These are phyloP conservation scores for Nomada flava DNA, from an alignment of 2,888 invertebrate species.

Conservation along the genomic window DNA sequence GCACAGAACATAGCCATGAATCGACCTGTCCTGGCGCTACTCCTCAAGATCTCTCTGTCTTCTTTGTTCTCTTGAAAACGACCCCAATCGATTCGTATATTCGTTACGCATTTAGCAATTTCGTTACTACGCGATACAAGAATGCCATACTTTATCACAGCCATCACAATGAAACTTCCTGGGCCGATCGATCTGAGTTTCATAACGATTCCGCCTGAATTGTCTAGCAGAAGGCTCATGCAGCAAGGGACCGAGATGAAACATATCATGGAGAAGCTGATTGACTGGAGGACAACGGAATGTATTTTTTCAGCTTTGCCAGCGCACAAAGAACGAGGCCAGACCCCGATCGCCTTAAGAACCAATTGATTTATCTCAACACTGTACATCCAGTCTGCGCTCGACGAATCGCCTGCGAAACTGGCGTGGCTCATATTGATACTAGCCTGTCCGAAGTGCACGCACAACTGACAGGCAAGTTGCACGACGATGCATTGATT, in stretches of 20 bases:
- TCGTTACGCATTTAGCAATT: conserved; percentile 66
- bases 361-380: conserved; percentile 76
- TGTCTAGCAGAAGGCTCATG: conserved; percentile 68
- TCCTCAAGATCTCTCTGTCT: conserved; percentile 66
- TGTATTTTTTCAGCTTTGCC: conserved; percentile 39
- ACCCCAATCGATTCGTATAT: conserved; percentile 71
- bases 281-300: conserved; percentile 33
- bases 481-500: conserved; percentile 37
- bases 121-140: conserved; percentile 55
- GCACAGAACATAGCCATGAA: conserved; percentile 67
- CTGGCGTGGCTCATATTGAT: conserved; percentile 11
- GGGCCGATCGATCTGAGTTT: conserved; percentile 74
- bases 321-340: conserved; percentile 65
- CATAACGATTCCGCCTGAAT: conserved; percentile 55
- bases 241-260: conserved; percentile 74
- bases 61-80: background rate
- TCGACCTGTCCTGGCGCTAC: conserved; percentile 68
- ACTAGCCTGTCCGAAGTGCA: conserved; percentile 13
- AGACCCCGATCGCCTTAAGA: conserved; percentile 74
- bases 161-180: conserved; percentile 74
- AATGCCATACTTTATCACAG: conserved; percentile 68
- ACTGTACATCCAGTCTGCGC: conserved; percentile 65
- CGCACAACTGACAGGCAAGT: conserved; percentile 12
- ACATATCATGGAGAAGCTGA: conserved; percentile 67
- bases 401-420: background rate